phyloP scores from a whole-genome alignment of 2,797 vertebrate genomes.

The Aselliscus stoliczkanus region DNA sequence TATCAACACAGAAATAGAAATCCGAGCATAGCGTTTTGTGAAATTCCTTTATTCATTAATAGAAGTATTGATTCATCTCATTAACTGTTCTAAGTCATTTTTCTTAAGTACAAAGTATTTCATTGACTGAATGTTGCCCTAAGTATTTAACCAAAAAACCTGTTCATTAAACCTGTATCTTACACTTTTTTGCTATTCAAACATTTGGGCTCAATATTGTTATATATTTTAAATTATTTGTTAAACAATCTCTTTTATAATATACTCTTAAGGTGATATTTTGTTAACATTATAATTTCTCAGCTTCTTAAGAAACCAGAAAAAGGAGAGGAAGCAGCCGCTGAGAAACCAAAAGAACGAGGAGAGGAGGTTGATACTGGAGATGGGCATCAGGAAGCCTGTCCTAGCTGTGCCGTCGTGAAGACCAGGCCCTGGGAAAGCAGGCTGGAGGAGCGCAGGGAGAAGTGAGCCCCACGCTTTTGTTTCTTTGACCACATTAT shows the following conservation, averaged over 20 bases:
- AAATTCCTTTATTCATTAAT: background rate
- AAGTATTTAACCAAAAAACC: background rate
- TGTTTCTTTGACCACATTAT: background rate
- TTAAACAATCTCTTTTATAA: slow-evolving; percentile 13
- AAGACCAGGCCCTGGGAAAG: slow-evolving; percentile 81
- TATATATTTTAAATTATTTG: background rate
- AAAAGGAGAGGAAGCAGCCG: slow-evolving; percentile 89
- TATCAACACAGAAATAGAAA: background rate
- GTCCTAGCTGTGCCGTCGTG: slow-evolving; percentile 78
- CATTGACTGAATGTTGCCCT: background rate
- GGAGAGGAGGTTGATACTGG: slow-evolving; percentile 86
- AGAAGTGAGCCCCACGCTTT: slow-evolving; percentile 86
- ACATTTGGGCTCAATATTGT: background rate
- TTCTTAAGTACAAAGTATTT: background rate
- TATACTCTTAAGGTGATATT: background rate
- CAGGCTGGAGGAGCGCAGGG: slow-evolving; percentile 83
- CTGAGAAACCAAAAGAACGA: slow-evolving; percentile 91
- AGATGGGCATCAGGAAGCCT: slow-evolving; percentile 89
- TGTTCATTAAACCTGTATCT: background rate
- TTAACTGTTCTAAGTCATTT: background rate
- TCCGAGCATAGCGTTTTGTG: background rate
- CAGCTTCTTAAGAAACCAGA: slow-evolving; percentile 98
- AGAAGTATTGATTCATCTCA: background rate
- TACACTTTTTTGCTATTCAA: background rate
- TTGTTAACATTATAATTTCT: slow-evolving; percentile 41